Evolutionary conservation across 2,888 invertebrate species (phyloP), one percentile per base, ranked within the genome.

Genomic region (Fragum sueziense): DNA sequence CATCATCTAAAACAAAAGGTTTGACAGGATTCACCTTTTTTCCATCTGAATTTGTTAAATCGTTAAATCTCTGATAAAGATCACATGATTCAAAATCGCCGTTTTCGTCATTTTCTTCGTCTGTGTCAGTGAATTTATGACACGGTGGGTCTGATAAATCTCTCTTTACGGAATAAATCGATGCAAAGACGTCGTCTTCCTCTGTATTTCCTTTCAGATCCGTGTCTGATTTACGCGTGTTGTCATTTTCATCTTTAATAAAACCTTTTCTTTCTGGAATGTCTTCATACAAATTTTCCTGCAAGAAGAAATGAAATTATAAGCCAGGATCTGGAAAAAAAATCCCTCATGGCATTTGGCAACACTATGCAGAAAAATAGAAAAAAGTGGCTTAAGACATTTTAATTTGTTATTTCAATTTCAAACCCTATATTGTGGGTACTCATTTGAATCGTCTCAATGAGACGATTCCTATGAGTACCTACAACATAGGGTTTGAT

Each of bases 161-260:
- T 70, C 80, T 59, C 31, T 59, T 68, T 0, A 84, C 79, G 27
- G 84, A 76, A 33, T 76, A 76, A 33, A 84, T 33, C 20, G 74
- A 76, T 37, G 74, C 80, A 74, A 84, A 84, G 3, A 80, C 79
- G 17, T 78, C 71, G 22, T 79, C 82, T 11, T 71, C 71, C 4
- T 79, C 75, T 25, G 62, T 9, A 14, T 31, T 31, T 3, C n/a
- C 6, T 31, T 31, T 27, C 11, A 14, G 69, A 20, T 27, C 11
- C 20, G n/a, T 27, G n/a, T 69, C 34, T n/a, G n/a, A n/a, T n/a
- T n/a, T n/a, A n/a, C n/a, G n/a, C n/a, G n/a, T n/a, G 31, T 69
- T 69, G 52, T 69, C 4, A 31, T 69, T 69, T 25, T 34, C 70
- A 54, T 70, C 70, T 34, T 70, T 70, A n/a, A 29, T n/a, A 29